Conservation (phyloP, 2,113 vertebrate species). For the Podarcis muralis region DNA sequence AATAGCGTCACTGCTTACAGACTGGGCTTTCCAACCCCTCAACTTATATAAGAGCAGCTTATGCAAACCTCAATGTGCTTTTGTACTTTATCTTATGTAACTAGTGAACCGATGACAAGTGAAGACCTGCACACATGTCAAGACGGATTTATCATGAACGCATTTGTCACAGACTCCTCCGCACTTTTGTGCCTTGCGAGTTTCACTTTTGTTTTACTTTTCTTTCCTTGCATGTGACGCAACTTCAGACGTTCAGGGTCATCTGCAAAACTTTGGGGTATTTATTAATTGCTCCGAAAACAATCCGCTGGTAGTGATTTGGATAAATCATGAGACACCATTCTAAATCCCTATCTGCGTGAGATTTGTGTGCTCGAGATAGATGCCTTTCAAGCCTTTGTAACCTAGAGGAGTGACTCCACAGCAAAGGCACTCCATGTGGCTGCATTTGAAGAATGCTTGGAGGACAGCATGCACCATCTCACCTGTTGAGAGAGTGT, state of each 20-base stretch:
- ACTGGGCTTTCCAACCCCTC: constrained; percentile 22
- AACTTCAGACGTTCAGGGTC: constrained; percentile 21
- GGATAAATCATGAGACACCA: not conserved
- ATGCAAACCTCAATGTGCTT: constrained; percentile 10
- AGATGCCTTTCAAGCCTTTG: not conserved
- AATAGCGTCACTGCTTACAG: not conserved
- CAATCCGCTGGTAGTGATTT: not conserved
- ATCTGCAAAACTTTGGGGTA: constrained; percentile 7
- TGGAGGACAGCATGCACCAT: not conserved
- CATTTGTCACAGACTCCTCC: constrained; percentile 60
- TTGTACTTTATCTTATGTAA: constrained; percentile 41
- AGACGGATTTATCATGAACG: not conserved
- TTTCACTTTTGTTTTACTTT: constrained; percentile 34
- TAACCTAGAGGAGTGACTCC: too few relatives aligned
- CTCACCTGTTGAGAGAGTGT: not conserved
- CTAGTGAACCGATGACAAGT: constrained; percentile 20
- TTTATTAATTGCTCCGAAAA: not conserved
- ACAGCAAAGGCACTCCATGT: not conserved
- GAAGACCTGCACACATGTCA: constrained; percentile 44
- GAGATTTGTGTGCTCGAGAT: not conserved
- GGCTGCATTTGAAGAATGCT: not conserved
- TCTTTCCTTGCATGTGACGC: constrained; percentile 28
- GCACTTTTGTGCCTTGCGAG: constrained; percentile 27
- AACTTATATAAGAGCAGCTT: constrained; percentile 32
- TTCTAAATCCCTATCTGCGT: not conserved